Conservation (phyloP, 2,113 vertebrate species). For the Callocephalon fimbriatum region DNA sequence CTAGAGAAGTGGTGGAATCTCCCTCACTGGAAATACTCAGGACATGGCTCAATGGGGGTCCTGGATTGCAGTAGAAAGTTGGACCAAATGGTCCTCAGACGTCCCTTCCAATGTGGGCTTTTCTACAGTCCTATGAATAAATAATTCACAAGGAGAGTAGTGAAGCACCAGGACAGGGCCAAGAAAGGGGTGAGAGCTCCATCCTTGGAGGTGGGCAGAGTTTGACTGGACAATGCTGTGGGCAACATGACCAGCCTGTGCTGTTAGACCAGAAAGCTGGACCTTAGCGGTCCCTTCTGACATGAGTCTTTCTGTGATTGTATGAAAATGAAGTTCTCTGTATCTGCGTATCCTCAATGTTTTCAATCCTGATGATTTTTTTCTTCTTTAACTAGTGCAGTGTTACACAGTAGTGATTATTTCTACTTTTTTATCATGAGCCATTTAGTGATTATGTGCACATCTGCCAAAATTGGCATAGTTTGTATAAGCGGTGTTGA, state of each 20-base stretch:
- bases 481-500: neutral
- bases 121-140: neutral
- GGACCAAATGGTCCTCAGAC: neutral
- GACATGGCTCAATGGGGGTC: neutral
- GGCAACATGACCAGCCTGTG: neutral
- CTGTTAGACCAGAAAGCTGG: neutral
- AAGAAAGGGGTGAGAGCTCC: neutral
- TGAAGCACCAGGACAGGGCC: neutral
- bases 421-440: neutral
- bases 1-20: neutral
- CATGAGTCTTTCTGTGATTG: neutral
- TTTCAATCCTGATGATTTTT: neutral
- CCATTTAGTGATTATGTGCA: neutral
- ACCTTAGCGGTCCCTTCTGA: neutral
- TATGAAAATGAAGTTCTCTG: neutral
- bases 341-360: fast-evolving
- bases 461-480: neutral
- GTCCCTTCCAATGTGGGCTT: neutral
- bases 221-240: neutral
- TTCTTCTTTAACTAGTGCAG: neutral
- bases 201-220: neutral
- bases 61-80: neutral
- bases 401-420: neutral
- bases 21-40: neutral
- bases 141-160: neutral